These are phyloP conservation scores for Otis tarda DNA, from an alignment of 2,113 vertebrate genomes.

Conservation along the genomic window DNA sequence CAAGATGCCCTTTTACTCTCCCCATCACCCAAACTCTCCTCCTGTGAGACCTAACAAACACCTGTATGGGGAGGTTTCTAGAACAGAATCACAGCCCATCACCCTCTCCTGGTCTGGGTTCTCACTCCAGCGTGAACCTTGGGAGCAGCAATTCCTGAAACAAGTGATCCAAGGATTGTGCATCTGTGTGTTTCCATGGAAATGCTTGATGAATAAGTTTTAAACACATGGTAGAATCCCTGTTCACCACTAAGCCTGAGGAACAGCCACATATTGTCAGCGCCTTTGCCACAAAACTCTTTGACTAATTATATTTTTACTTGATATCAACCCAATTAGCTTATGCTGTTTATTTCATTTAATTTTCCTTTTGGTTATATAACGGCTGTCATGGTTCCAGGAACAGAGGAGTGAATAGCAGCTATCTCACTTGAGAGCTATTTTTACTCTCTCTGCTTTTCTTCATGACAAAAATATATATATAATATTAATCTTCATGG, in stretches of 20 bases:
- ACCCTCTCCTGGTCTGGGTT: background rate
- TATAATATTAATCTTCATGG: conserved; percentile 21
- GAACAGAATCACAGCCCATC: background rate
- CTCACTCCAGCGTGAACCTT: background rate
- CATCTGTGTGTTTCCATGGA: conserved; percentile 55
- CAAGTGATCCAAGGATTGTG: conserved; percentile 5
- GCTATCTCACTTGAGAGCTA: conserved; percentile 43
- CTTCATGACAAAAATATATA: conserved; percentile 18
- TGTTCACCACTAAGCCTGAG: background rate
- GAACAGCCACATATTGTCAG: background rate
- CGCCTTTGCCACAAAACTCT: background rate
- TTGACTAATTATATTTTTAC: conserved; percentile 42
- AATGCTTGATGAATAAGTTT: conserved; percentile 45
- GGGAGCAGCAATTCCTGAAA: conserved; percentile 4
- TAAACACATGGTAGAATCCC: conserved; percentile 28
- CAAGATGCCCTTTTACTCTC: background rate
- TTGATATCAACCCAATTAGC: conserved; percentile 34
- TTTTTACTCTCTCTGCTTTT: conserved; percentile 34
- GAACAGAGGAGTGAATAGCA: conserved; percentile 33
- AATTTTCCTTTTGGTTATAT: conserved; percentile 49
- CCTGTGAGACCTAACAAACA: background rate
- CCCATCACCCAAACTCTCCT: background rate
- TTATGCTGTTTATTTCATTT: conserved; percentile 29
- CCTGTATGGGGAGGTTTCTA: background rate
- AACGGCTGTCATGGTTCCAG: conserved; percentile 54